These are phyloP conservation scores for Circaetus gallicus DNA, from an alignment of 2,113 vertebrate genomes.

Conservation along the genomic window DNA sequence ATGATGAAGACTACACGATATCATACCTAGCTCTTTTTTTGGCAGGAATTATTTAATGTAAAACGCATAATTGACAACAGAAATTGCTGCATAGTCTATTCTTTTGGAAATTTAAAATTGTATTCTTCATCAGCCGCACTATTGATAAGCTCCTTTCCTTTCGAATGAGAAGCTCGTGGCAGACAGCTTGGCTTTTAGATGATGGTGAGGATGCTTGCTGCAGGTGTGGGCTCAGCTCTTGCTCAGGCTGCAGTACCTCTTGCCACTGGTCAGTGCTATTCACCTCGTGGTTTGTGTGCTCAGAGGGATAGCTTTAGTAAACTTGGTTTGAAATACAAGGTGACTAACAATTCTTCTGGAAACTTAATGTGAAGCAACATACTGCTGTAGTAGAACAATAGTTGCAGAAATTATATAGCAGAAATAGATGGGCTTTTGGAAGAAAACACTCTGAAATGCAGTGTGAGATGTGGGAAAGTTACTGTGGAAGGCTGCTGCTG, in stretches of 20 bases:
- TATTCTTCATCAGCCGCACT: neutral
- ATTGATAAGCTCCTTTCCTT: neutral
- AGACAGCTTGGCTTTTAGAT: neutral
- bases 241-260: neutral
- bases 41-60: neutral
- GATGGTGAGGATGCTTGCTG: neutral
- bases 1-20: neutral
- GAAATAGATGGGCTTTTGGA: neutral
- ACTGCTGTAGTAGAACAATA: neutral
- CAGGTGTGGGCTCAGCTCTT: neutral
- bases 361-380: neutral
- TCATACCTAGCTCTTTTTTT: neutral
- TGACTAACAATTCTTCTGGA: neutral
- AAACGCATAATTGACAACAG: neutral
- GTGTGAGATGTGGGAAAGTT: neutral
- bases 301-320: neutral
- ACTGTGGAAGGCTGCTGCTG: neutral
- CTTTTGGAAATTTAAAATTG: neutral
- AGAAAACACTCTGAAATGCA: neutral
- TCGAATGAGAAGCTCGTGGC: neutral
- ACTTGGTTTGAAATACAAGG: neutral
- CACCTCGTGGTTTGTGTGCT: neutral
- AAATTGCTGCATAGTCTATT: neutral
- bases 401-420: neutral
- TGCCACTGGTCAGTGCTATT: neutral